Conservation (phyloP, 2,888 invertebrate genomes). For the Apamea crenata region DNA sequence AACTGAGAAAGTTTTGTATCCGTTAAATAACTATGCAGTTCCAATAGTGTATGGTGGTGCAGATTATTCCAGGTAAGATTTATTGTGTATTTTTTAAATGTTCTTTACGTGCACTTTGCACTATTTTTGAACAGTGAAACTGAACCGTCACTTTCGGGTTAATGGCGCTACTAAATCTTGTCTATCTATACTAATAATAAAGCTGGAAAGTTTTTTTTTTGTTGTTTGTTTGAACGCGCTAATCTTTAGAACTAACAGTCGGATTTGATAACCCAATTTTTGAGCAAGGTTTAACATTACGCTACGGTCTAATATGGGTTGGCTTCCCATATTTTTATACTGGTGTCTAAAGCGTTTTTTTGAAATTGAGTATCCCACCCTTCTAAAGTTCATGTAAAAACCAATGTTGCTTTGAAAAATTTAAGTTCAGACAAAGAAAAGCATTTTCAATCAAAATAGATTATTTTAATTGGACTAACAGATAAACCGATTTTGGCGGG, state of each 20-base stretch:
- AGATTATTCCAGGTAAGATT: constrained; percentile 89
- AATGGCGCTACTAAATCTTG: no score
- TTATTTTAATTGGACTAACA: background rate
- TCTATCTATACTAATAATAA: no score
- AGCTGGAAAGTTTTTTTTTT: no score
- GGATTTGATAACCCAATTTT: no score
- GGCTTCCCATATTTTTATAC: background rate
- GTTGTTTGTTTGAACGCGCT: no score
- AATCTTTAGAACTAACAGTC: no score
- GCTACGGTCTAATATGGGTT: background rate
- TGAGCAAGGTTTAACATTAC: no score
- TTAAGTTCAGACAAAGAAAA: background rate
- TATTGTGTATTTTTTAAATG: background rate
- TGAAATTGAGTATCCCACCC: no score
- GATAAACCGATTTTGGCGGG: no score
- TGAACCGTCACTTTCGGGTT: background rate
- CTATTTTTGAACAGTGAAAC: background rate
- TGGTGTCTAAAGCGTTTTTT: background rate
- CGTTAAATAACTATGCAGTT: constrained; percentile 90
- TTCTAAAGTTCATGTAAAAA: background rate
- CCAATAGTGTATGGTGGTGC: constrained; percentile 93
- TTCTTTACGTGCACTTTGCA: background rate
- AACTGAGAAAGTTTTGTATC: constrained; percentile 81
- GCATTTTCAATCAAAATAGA: background rate
- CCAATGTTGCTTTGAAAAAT: background rate